Base-by-base conservation (phyloP, 1,140 invertebrate species). In the Tetragonula clypearis region DNA sequence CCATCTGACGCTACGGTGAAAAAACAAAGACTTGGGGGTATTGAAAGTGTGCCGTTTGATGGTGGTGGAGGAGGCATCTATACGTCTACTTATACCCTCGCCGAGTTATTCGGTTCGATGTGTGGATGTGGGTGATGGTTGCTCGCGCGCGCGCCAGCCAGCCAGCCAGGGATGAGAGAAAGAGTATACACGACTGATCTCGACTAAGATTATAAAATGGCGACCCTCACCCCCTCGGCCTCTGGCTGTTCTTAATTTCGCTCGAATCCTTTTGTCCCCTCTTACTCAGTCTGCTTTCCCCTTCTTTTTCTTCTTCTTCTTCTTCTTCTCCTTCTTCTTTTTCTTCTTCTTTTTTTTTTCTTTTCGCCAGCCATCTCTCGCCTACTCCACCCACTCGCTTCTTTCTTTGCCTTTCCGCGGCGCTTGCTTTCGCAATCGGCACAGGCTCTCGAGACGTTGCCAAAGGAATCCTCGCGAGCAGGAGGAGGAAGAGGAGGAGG, bases 191-290 rank as follows among this genome's bases (percentile, higher is more conserved):
- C 87, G 87, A 89, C 86, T 89, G 88, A 90, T 90, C 88, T 60
- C 85, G 82, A 82, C 83, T 87, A 89, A 91, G 85, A 90, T 91
- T 91, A 91, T 92, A 92, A 92, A 90, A 92, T 91, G 90, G 91
- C 87, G 86, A 84, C 81, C 66, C 89, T 85, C 90, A 87, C 84
- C 88, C 30, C 30, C 30, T 30, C 30, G 30, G 30, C 1, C 88
- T 79, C 79, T 83, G 85, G 79, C 79, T 75, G 87, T 88, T 87
- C 86, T 91, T 89, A 86, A 89, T 90, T 90, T 90, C 85, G 88
- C 87, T 77, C 74, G 79, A 78, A 79, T 90, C 86, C 90, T 92
- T 93, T 80, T 87, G 82, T 89, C 77, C 88, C 72, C 72, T 68
- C 76, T 81, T 69, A 55, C 58, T 49, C 77, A 58, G 35, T 69